Evolutionary conservation across 2,797 vertebrate species (phyloP).

Genomic region (Orestias chungarensis): DNA sequence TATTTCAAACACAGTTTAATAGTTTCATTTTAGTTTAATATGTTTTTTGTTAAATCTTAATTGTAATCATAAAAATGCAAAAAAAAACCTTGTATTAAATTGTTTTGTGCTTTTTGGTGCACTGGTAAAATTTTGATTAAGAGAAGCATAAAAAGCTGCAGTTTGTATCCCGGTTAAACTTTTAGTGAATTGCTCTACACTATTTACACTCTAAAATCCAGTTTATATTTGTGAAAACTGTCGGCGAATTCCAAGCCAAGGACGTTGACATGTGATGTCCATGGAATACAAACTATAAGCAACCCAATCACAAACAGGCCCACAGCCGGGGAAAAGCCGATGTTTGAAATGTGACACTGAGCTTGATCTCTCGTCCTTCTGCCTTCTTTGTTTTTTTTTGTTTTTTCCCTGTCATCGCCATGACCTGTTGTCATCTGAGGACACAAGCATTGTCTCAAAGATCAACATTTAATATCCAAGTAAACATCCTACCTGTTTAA

Average conservation of each 20-base stretch:
- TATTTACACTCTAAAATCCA: not conserved
- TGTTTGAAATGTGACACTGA: constrained; percentile 15
- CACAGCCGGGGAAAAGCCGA: not conserved
- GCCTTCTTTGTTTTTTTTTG: constrained; percentile 3
- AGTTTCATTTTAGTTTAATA: no score
- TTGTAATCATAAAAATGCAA: no score
- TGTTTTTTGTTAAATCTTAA: no score
- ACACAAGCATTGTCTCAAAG: not conserved
- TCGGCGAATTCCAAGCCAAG: constrained; percentile 1
- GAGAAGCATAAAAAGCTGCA: not conserved
- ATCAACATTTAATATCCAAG: not conserved
- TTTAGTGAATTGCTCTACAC: not conserved
- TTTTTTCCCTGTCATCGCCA: constrained; percentile 1
- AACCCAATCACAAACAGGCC: constrained; percentile 3
- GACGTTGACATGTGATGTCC: constrained; percentile 19
- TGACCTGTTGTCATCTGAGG: not conserved
- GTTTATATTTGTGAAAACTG: constrained; percentile 5
- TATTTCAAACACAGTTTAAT: no score
- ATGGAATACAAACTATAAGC: constrained; percentile 15
- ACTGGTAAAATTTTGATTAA: not conserved
- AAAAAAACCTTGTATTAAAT: no score
- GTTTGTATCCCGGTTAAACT: not conserved
- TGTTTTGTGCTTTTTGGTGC: not conserved
- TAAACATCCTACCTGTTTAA: not conserved
- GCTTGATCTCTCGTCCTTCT: constrained; percentile 7